phyloP scores from a whole-genome alignment of 2,797 vertebrate genomes.

The Labeo calbasu region DNA sequence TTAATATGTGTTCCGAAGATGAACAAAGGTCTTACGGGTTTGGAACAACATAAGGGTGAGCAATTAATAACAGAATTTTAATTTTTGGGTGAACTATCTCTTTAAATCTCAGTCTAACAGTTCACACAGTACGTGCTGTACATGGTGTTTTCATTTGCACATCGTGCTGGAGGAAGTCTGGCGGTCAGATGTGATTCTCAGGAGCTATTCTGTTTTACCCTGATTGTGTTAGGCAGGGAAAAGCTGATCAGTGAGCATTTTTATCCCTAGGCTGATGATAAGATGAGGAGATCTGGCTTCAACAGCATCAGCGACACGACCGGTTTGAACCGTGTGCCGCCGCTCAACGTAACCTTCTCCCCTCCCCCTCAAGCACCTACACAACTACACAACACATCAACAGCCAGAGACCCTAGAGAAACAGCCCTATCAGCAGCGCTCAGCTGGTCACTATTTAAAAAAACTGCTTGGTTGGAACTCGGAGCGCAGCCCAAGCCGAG shows the following conservation, averaged over 20 bases:
- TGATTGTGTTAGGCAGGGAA: constrained; percentile 40
- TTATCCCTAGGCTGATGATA: constrained; percentile 49
- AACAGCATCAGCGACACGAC: constrained; percentile 58
- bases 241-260: constrained; percentile 33
- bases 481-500: constrained; percentile 36
- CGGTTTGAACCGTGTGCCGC: constrained; percentile 23
- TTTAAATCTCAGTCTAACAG: no score
- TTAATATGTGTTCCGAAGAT: no score
- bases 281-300: constrained; percentile 48
- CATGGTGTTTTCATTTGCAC: neutral
- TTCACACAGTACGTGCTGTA: neutral
- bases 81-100: no score
- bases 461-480: constrained; percentile 44
- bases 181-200: constrained; percentile 5
- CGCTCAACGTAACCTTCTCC: constrained; percentile 29
- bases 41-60: no score
- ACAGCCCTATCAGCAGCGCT: constrained; percentile 58
- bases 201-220: constrained; percentile 24
- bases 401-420: constrained; percentile 46
- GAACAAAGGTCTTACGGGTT: no score
- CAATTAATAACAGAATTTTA: no score
- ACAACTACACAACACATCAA: constrained; percentile 43
- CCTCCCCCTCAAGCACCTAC: constrained; percentile 48
- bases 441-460: constrained; percentile 57
- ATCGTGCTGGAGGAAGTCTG: neutral